Base-by-base conservation (phyloP, 2,113 vertebrate species). In the Syngnathus typhle region DNA sequence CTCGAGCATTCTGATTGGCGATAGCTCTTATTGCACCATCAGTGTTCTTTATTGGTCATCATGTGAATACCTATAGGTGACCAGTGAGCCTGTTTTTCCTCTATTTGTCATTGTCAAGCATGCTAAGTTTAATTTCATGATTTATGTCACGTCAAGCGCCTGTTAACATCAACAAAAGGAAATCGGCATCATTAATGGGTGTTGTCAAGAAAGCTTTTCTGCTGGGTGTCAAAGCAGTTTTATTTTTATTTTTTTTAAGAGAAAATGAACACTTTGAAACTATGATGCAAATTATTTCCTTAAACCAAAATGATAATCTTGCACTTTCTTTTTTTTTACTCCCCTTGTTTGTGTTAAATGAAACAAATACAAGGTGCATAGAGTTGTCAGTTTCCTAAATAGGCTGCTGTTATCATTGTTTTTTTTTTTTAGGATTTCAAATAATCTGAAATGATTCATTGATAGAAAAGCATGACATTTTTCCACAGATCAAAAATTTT, bases 381-480 rank as follows among this genome's bases (percentile, higher is more conserved):
- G 3, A 9, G 8, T 9, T 71, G 73, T 46, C n/a, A 32, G 56
- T 61, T 12, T 2, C 23, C 8, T 43, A 19, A 39, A 21, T 41
- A 10, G 38, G 5, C 37, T 21, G 37, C 41, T 41, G 59, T n/a
- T 16, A n/a, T 36, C 37, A 18, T 60, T 32, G 3, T 32, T 32
- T 27, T 32, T 32, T n/a, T 75, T 51, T 16, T 43, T 58, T 55
- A 64, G 63, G 55, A 58, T 55, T 46, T 11, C 27, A 60, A 63
- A 47, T 74, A 69, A 80, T 69, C 23, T 46, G 62, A 54, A 70
- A 82, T 41, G 76, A 87, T 81, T 78, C 78, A 85, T 81, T 68
- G 74, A 68, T 77, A 77, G 72, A 74, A 66, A 83, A 82, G 67
- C 71, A 69, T 82, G 85, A 73, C 81, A 84, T 83, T 83, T 83